Conservation (phyloP, 2,113 vertebrate species). For the Phaetusa simplex region DNA sequence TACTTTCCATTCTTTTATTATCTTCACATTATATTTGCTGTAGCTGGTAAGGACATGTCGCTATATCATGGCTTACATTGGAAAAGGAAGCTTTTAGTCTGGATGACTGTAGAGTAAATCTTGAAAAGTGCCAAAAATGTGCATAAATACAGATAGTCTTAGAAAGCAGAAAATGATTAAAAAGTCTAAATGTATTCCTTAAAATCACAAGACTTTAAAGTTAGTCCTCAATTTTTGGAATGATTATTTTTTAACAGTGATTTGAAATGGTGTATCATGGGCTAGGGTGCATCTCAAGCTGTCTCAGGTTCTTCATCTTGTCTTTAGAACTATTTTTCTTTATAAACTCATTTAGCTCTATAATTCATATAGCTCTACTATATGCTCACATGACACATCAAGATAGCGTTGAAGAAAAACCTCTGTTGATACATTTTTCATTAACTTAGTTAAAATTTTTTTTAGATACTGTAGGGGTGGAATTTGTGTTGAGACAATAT, state of each 20-base stretch:
- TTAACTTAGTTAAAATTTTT: neutral
- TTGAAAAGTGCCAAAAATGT: neutral
- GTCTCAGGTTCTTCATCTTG: neutral
- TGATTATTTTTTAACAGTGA: neutral
- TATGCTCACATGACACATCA: neutral
- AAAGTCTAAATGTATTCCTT: neutral
- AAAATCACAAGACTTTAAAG: neutral
- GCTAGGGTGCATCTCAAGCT: neutral
- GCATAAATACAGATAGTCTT: neutral
- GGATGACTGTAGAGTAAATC: neutral
- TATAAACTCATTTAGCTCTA: neutral
- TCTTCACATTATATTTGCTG: neutral
- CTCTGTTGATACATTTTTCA: neutral
- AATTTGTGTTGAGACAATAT: neutral
- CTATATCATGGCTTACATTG: neutral
- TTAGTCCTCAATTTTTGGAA: neutral
- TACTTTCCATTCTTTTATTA: neutral
- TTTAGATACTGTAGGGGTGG: neutral
- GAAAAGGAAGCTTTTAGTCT: neutral
- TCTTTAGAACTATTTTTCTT: neutral
- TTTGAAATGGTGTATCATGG: neutral
- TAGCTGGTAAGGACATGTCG: neutral
- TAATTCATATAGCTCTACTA: neutral
- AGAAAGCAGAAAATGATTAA: neutral
- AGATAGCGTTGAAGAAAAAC: neutral